Conservation (phyloP, 35 echinoderm and acorn worm genomes). For the Acanthaster planci region DNA sequence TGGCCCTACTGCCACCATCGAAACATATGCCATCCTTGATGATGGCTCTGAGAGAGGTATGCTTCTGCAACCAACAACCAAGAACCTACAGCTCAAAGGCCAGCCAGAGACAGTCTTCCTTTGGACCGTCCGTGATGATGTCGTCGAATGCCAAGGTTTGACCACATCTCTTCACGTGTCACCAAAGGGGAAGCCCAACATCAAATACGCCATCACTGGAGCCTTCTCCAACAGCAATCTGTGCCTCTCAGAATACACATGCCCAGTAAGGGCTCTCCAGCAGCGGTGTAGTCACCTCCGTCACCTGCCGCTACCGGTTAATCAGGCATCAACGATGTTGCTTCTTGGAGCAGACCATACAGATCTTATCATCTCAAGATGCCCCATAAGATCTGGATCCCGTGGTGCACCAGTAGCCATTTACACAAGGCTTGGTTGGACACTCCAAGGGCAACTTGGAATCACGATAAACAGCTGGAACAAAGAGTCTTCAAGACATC, state of each 20-base stretch:
- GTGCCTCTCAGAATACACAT: slow-evolving; percentile 1
- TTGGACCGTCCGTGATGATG: slow-evolving; percentile 21
- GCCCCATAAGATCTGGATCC: background rate
- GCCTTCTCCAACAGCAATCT: slow-evolving; percentile 1
- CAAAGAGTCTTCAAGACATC: background rate
- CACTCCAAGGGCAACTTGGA: background rate
- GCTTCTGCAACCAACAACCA: slow-evolving; percentile 6
- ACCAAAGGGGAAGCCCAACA: background rate
- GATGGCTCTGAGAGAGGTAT: slow-evolving; percentile 55
- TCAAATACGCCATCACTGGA: background rate
- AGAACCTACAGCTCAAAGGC: slow-evolving; percentile 17
- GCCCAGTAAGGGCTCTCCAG: background rate
- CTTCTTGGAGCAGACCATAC: slow-evolving; percentile 37
- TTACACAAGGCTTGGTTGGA: too few species aligned
- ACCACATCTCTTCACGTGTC: background rate
- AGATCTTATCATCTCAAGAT: slow-evolving; percentile 25
- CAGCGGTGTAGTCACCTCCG: too few species aligned
- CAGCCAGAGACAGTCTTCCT: too few species aligned
- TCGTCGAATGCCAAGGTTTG: too few species aligned
- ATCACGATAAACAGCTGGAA: too few species aligned
- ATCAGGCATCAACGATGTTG: slow-evolving; percentile 10
- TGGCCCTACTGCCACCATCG: too few species aligned
- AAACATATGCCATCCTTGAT: too few species aligned
- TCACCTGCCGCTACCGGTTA: background rate
- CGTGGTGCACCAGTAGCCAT: background rate